These are phyloP conservation scores for Pristis pectinata DNA, from an alignment of 2,797 vertebrate species.

Conservation along the genomic window DNA sequence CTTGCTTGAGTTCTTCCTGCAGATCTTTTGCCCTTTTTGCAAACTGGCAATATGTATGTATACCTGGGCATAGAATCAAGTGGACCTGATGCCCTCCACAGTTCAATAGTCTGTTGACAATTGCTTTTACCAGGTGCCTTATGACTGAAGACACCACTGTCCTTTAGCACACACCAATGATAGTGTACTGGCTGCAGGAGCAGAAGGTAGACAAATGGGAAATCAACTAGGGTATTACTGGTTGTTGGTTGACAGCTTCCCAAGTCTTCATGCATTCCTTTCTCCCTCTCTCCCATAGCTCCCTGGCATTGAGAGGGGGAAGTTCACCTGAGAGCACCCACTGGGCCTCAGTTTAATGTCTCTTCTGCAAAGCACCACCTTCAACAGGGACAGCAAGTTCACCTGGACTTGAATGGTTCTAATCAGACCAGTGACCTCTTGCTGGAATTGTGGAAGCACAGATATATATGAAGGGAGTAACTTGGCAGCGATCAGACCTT, in stretches of 20 bases:
- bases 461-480: background rate
- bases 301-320: conserved; percentile 38
- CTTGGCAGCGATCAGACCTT: background rate
- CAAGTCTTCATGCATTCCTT: background rate
- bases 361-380: too few relatives aligned
- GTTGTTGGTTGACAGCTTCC: background rate
- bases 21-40: background rate
- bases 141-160: too few relatives aligned
- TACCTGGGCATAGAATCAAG: background rate
- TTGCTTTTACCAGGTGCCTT: background rate
- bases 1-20: background rate
- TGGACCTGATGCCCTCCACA: background rate
- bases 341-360: too few relatives aligned
- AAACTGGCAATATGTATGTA: background rate
- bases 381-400: too few relatives aligned
- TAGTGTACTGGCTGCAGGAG: background rate
- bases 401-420: conserved; percentile 35
- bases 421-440: conserved; percentile 32
- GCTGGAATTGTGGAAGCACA: background rate
- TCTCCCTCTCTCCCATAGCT: background rate
- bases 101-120: background rate
- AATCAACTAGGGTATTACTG: background rate
- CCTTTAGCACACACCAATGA: background rate
- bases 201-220: background rate
- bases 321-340: too few relatives aligned